Conservation (phyloP, 2,797 vertebrate genomes). For the Eulemur mongoz region DNA sequence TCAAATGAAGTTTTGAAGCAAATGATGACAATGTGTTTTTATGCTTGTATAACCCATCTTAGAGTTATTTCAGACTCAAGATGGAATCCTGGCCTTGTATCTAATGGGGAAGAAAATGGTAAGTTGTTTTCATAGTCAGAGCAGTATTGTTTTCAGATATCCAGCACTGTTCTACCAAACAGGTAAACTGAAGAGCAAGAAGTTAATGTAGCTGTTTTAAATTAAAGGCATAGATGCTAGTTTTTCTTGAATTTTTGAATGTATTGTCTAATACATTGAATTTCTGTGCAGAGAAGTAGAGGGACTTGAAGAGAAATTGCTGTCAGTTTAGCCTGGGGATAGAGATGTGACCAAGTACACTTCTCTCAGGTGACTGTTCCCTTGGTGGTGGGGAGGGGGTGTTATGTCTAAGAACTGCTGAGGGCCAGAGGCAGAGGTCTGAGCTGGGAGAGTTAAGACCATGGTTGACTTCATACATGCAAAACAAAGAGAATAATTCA, state of each 20-base stretch:
- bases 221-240: not conserved
- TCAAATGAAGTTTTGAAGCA: constrained; percentile 58
- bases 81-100: not conserved
- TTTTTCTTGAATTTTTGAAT: not conserved
- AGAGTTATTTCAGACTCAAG: constrained; percentile 37
- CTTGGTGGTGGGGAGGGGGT: too few species aligned
- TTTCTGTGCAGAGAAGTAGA: constrained; percentile 1
- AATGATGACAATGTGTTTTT: constrained; percentile 56
- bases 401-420: not conserved
- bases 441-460: not conserved
- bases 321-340: not conserved
- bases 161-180: not conserved
- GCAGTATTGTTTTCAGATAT: not conserved
- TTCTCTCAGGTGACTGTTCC: not conserved
- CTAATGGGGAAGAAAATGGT: not conserved
- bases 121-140: not conserved
- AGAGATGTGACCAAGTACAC: not conserved
- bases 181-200: not conserved
- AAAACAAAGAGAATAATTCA: not conserved
- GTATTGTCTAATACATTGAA: not conserved
- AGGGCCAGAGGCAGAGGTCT: not conserved
- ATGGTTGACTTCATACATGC: not conserved
- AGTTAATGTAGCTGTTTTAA: not conserved
- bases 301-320: not conserved
- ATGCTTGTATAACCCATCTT: constrained; percentile 4